Evolutionary conservation across 64 coral and sea anemone genomes (phyloP), one percentile per base, ranked within the genome.

Genomic region (Stylophora pistillata): DNA sequence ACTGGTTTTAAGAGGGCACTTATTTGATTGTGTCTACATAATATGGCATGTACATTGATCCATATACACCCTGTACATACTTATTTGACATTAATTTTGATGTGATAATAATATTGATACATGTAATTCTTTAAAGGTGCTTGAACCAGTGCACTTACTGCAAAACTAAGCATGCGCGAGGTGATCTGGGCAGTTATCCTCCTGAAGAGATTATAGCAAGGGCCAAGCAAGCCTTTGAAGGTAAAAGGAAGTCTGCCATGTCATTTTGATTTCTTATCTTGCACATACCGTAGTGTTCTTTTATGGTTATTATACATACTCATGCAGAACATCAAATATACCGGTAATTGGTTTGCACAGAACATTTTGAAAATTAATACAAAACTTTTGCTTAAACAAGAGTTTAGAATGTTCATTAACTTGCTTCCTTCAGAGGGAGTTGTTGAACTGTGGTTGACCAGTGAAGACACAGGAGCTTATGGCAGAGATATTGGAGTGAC

Each of bases 111-210:
- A 47, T 47, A 47, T 47, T 47, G 37, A 0, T 47, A 27, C 20
- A 28, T 69, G 77, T 69, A 6, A 34, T 31, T 89, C 56, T 78
- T 64, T 90, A 2, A 58, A 99, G 97, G 26, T 99, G 97, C 81
- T 69, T 99, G 29, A 99, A 99, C 78, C 97, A 99, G 58, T 99
- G 97, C 57, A 95, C 90, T 56, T 99, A 99, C 73, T 99, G 97
- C 62, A 99, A 99, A 47, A 99, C 97, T 33, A 99, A 99, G 58
- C 97, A 99, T 86, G 97, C 97, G 13, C 85, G 97, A 59, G 97
- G 97, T 57, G 97, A 99, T 74, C 60, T 99, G 68, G 97, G 97
- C 17, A 99, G 97, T 72, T 99, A 99, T 74, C 62, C 90, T 34
- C 93, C 97, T 28, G 90, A 99, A 55, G 97, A 99, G 61, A 99